These are phyloP conservation scores for Paedocypris micromegethes DNA, from an alignment of 2,797 vertebrate species.

Conservation along the genomic window DNA sequence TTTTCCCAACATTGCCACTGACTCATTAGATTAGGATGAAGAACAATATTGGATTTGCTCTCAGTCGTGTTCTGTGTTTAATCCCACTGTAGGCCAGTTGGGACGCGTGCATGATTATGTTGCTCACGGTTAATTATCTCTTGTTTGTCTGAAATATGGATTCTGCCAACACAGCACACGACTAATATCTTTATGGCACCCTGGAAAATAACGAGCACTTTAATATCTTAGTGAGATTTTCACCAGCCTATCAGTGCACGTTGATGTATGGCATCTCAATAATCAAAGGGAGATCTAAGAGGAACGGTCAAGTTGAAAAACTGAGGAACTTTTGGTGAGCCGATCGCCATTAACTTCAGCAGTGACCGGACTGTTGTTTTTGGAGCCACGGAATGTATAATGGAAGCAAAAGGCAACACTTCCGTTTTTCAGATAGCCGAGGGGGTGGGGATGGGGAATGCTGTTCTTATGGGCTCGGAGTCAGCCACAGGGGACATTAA, in stretches of 20 bases:
- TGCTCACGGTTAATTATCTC: constrained; percentile 34
- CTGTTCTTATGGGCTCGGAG: constrained; percentile 33
- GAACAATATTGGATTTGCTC: constrained; percentile 27
- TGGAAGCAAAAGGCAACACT: constrained; percentile 52
- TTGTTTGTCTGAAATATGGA: constrained; percentile 13
- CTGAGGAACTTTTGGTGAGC: not conserved
- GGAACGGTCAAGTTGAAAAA: constrained; percentile 9
- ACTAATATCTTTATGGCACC: constrained; percentile 27
- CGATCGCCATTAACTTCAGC: not conserved
- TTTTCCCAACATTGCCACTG: not conserved
- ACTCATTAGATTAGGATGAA: constrained; percentile 25
- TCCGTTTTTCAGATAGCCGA: constrained; percentile 32
- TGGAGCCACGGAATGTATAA: constrained; percentile 58
- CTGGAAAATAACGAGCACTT: constrained; percentile 19
- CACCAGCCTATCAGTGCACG: constrained; percentile 9
- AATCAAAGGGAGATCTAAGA: constrained; percentile 7
- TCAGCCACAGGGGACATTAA: constrained; percentile 66
- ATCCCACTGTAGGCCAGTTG: constrained; percentile 35
- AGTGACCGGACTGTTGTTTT: constrained; percentile 37
- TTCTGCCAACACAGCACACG: constrained; percentile 23
- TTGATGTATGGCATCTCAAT: constrained; percentile 21
- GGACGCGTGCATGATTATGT: constrained; percentile 28
- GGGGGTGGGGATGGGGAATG: constrained; percentile 32
- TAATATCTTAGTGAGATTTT: constrained; percentile 25
- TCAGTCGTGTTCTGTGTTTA: constrained; percentile 25